Evolutionary conservation across 2,888 invertebrate species (phyloP), one percentile per base, ranked within the genome.

Genomic region (Slavum lentiscoides): DNA sequence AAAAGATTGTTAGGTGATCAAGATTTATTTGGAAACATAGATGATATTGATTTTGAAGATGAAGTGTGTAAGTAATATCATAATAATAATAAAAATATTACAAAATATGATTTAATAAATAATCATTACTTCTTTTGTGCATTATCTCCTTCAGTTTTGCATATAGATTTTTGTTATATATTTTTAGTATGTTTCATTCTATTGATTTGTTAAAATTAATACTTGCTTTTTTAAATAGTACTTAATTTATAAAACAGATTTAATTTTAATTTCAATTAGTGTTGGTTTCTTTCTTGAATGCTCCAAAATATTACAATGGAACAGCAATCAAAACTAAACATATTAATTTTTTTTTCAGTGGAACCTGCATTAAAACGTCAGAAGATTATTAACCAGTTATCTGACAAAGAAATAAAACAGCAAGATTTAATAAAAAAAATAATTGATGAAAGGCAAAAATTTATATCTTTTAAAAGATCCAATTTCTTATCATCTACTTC

Each of bases 11-110:
- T 89, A 1, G 89, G 91, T 84, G 92, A 64, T 23, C 39, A 80
- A 59, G 80, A 93, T 83, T 86, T 94, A 19, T 93, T 93, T 86
- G 93, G 92, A 5, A 92, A 93, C 84, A 91, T 92, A 61, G 89
- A 89, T 85, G 92, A 93, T 85, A 89, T 92, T 82, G 89, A 90
- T 74, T 88, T 88, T 83, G 89, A 90, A 83, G 88, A 89, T 83
- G 86, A 83, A 61, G 59, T 55, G 7, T 49, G 75, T 39, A 77
- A 62, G 64, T 19, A n/a, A 58, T 39, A 9, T n/a, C n/a, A n/a
- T 58, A 37, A 53, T 62, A 9, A 23, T 19, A 53, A 19, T 53
- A 49, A 1, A 13, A 49, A 13, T 1, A 49, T 49, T 49, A 49
- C 11, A 19, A 55, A 19, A 55, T 55, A 53, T 1, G 5, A 53